Conservation (phyloP, 2,113 vertebrate genomes). For the Thermophis baileyi region DNA sequence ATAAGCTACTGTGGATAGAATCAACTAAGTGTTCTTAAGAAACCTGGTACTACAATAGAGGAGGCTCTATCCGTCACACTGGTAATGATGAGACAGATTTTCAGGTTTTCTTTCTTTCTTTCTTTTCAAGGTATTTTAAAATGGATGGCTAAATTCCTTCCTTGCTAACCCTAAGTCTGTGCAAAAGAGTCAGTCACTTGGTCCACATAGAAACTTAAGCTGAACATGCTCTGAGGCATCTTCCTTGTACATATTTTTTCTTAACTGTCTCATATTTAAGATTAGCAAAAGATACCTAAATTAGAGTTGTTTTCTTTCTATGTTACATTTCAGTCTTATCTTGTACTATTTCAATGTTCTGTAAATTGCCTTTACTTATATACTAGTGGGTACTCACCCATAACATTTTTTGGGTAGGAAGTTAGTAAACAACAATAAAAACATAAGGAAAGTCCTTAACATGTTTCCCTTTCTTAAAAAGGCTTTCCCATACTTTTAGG, state of each 20-base stretch:
- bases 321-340: neutral
- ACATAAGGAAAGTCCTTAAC: neutral
- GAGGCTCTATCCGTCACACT: neutral
- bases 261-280: neutral
- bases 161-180: neutral
- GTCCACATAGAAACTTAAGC: neutral
- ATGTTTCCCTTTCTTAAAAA: neutral
- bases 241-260: neutral
- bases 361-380: neutral
- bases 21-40: neutral
- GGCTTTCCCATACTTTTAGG: neutral
- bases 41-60: neutral
- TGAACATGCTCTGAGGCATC: neutral
- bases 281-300: neutral
- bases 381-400: neutral
- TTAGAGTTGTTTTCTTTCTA: neutral
- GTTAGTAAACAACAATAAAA: neutral
- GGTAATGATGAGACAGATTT: neutral
- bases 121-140: neutral
- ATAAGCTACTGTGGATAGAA: neutral
- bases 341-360: neutral
- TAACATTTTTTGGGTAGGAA: neutral
- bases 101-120: neutral
- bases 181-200: neutral
- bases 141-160: neutral